Evolutionary conservation across 2,113 vertebrate species (phyloP).

Genomic region (Furnarius figulus): DNA sequence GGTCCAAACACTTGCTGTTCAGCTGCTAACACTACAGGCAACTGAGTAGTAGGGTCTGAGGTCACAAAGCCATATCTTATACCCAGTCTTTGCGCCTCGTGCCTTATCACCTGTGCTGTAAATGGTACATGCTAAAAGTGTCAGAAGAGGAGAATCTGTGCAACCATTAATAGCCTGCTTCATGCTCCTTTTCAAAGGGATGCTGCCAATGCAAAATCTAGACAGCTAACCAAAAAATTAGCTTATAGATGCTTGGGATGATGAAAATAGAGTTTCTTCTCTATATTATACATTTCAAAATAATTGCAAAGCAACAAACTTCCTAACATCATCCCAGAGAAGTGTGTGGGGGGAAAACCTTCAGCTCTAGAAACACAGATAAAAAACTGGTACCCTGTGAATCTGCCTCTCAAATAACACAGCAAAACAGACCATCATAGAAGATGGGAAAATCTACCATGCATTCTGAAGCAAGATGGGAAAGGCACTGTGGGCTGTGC

Average conservation of each 20-base stretch:
- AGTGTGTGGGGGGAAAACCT: fast-evolving
- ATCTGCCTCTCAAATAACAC: not conserved
- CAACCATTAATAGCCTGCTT: not conserved
- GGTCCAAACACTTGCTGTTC: not conserved
- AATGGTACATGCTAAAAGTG: not conserved
- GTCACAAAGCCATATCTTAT: not conserved
- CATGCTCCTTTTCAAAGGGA: not conserved
- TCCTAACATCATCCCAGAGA: not conserved
- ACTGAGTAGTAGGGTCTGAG: not conserved
- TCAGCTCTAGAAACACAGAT: not conserved
- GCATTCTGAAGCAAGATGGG: not conserved
- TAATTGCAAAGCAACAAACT: not conserved
- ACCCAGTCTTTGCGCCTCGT: not conserved
- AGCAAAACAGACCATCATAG: not conserved
- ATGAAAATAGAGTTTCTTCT: not conserved
- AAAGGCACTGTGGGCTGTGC: not conserved
- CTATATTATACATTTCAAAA: not conserved
- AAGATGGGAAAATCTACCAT: not conserved
- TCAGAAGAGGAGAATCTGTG: not conserved
- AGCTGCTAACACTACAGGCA: not conserved
- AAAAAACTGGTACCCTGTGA: not conserved
- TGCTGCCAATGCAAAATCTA: not conserved
- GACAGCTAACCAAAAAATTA: not conserved
- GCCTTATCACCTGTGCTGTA: not conserved
- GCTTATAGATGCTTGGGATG: not conserved